These are phyloP conservation scores for Spodoptera litura DNA, from an alignment of 1,140 invertebrate genomes.

Conservation along the genomic window DNA sequence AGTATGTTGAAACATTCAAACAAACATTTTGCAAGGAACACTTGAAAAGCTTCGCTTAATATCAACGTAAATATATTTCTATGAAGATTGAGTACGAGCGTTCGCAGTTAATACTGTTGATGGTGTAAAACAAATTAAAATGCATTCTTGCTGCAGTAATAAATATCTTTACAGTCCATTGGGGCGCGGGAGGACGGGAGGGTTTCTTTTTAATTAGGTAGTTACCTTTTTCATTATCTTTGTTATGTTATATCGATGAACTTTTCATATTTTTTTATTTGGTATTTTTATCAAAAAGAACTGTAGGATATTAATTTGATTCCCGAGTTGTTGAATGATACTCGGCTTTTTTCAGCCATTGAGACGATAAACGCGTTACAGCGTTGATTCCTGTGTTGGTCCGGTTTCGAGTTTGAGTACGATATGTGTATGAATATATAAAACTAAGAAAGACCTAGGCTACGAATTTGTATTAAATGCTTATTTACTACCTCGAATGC, in stretches of 20 bases:
- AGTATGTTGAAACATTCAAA: slow-evolving; percentile 4
- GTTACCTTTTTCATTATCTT: slow-evolving; percentile 5
- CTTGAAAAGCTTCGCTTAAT: slow-evolving; percentile 15
- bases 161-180: slow-evolving; percentile 36
- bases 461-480: no score
- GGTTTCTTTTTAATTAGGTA: not conserved
- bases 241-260: not conserved
- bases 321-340: no score
- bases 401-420: no score
- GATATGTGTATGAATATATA: no score
- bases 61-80: slow-evolving; percentile 30
- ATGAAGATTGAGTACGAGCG: slow-evolving; percentile 19
- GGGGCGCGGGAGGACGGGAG: slow-evolving; percentile 1
- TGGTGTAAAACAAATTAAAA: slow-evolving; percentile 44
- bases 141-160: slow-evolving; percentile 35
- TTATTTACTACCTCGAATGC: no score
- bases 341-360: no score
- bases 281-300: not conserved
- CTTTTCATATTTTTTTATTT: not conserved
- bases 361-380: no score
- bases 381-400: no score
- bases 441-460: no score
- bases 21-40: not conserved
- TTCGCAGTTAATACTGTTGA: slow-evolving; percentile 31
- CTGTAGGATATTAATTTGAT: no score